Percentiles rank a stretch among this genome's conserved stretches.
These are phyloP conservation scores for Thecocarcelia acutangulata DNA, from an alignment of 2,888 invertebrate species.

Conservation along the genomic window DNA sequence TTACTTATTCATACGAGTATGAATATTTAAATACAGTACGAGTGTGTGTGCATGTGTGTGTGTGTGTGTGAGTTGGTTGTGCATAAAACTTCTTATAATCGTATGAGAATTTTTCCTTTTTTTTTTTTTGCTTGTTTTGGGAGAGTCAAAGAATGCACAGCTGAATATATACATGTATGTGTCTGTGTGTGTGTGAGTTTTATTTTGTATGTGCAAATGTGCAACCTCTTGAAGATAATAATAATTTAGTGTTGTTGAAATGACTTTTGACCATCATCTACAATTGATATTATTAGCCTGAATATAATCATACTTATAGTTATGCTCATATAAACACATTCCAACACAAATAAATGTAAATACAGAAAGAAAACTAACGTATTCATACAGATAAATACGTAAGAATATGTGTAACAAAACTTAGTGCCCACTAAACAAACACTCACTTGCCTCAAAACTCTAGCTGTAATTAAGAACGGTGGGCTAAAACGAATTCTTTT, in stretches of 20 bases:
- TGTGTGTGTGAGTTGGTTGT: constrained; percentile 37
- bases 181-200: constrained; percentile 33
- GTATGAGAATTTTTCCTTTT: constrained; percentile 2
- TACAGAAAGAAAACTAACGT: constrained; percentile 42
- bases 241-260: constrained; percentile 82
- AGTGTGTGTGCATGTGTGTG: constrained; percentile 13
- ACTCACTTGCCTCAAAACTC: neutral
- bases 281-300: constrained; percentile 79
- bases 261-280: constrained; percentile 82
- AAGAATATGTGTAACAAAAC: constrained; percentile 1
- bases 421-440: neutral
- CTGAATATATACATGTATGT: too few species aligned
- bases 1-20: constrained; percentile 49
- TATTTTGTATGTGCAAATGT: constrained; percentile 71
- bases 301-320: constrained; percentile 64
- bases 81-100: constrained; percentile 56
- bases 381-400: too few species aligned
- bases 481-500: neutral
- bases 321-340: constrained; percentile 23
- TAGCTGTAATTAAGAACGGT: constrained; percentile 4
- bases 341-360: constrained; percentile 3
- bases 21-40: constrained; percentile 43
- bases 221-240: constrained; percentile 82
- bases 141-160: constrained; percentile 26
- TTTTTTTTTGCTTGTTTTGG: neutral